Base-by-base conservation (phyloP, 1,140 invertebrate genomes). In the Copidosoma floridanum region DNA sequence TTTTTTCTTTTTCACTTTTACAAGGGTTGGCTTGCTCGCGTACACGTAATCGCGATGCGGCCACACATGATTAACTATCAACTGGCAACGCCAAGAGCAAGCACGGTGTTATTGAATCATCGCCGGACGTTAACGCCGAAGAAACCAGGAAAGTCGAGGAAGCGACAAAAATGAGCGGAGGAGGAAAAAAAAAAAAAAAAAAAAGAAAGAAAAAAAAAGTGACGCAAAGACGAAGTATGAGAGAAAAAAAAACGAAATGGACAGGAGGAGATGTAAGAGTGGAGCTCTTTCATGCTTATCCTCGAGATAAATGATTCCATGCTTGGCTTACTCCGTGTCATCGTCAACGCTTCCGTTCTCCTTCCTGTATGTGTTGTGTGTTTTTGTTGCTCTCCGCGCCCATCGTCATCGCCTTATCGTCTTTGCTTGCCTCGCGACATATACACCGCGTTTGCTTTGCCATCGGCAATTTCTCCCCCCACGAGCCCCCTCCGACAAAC, bases 241-340 rank as follows among this genome's bases (percentile, higher is more conserved):
- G 23, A 55, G 4, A 38, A n/a, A 23, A 0, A 52, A 71, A 70
- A 61, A 75, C 69, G 70, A 71, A 74, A 71, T 73, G 64, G 66
- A 69, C 67, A 70, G 63, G 66, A 61, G 65, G 67, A 71, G 68
- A 64, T 67, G n/a, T n/a, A 71, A 71, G 65, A 69, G 52, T 65
- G 67, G 66, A 69, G 68, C 71, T 66, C 63, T 74, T 72, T 66
- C 63, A 68, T 70, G 68, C 66, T 76, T 76, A 78, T 74, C 69
- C 70, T 63, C 61, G 71, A 78, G 75, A 79, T 79, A 77, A 78
- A 78, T 79, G 77, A 79, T 79, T 79, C 75, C 70, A 78, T 74
- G 75, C 74, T 75, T 69, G 67, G 71, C 71, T 78, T 76, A 67
- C 65, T 71, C 70, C 72, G 64, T 73, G 74, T 77, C 74, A 76